Percentiles rank a stretch among this genome's conserved stretches.
phyloP scores from a whole-genome alignment of 1,140 invertebrate genomes.

The Helicorthomorpha holstii region DNA sequence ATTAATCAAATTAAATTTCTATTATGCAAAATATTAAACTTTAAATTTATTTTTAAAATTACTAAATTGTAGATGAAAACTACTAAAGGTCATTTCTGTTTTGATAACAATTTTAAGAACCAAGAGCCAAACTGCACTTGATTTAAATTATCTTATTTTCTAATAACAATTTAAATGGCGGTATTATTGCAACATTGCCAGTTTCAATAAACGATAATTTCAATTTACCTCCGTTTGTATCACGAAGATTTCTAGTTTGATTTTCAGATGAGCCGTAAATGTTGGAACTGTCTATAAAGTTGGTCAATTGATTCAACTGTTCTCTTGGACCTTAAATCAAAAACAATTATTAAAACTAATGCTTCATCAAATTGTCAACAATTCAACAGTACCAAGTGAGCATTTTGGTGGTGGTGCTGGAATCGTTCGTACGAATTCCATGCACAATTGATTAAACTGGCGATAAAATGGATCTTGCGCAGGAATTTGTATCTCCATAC shows the following conservation, averaged over 20 bases:
- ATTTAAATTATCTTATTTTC: too few species aligned
- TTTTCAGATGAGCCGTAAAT: constrained; percentile 73
- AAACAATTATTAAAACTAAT: neutral
- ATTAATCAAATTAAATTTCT: too few species aligned
- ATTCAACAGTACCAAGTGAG: constrained; percentile 25
- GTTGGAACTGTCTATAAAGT: constrained; percentile 77
- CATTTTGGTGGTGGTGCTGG: constrained; percentile 24
- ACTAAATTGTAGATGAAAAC: too few species aligned
- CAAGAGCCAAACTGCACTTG: neutral
- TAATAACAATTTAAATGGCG: too few species aligned
- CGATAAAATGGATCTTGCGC: constrained; percentile 60
- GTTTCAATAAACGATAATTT: too few species aligned
- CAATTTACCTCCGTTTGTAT: constrained; percentile 46
- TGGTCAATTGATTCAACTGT: constrained; percentile 52
- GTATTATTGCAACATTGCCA: too few species aligned
- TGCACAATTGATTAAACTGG: constrained; percentile 46
- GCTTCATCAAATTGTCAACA: neutral
- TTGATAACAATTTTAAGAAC: neutral
- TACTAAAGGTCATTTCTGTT: neutral
- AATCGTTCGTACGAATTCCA: constrained; percentile 66
- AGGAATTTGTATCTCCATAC: constrained; percentile 72
- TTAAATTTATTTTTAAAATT: too few species aligned
- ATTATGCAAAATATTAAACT: too few species aligned
- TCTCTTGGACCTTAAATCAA: constrained; percentile 18
- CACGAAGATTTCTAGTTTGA: constrained; percentile 49